phyloP scores from a whole-genome alignment of 2,888 invertebrate species.

The Drosophila emarginata region DNA sequence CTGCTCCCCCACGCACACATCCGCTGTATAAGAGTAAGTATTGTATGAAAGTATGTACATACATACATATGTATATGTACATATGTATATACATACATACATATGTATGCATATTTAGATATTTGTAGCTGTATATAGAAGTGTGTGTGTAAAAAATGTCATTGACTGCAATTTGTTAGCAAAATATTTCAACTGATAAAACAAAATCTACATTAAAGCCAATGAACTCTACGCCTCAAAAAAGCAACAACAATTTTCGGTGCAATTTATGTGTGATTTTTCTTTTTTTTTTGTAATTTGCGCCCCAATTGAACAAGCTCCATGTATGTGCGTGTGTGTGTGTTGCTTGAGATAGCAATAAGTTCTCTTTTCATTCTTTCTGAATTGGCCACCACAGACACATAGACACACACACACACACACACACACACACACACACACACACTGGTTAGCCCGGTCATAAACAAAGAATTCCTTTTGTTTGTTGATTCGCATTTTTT shows the following conservation, averaged over 20 bases:
- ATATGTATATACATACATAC: background rate
- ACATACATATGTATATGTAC: slow-evolving; percentile 22
- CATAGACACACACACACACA: too few species aligned
- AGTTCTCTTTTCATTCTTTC: background rate
- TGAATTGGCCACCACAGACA: background rate
- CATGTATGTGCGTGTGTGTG: background rate
- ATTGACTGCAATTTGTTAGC: slow-evolving; percentile 79
- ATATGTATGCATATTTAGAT: background rate
- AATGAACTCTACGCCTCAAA: slow-evolving; percentile 60
- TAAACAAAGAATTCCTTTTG: slow-evolving; percentile 75
- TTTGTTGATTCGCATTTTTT: slow-evolving; percentile 49
- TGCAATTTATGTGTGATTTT: slow-evolving; percentile 41
- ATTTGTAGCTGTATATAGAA: slow-evolving; percentile 29
- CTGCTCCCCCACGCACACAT: slow-evolving; percentile 43
- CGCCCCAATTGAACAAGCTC: slow-evolving; percentile 58
- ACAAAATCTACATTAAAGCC: slow-evolving; percentile 70
- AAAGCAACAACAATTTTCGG: slow-evolving; percentile 36
- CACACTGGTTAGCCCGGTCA: slow-evolving; percentile 65
- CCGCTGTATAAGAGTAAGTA: slow-evolving; percentile 21
- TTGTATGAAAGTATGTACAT: background rate
- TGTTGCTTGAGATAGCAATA: background rate
- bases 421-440: too few species aligned
- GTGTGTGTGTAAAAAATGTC: slow-evolving; percentile 57
- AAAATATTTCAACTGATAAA: slow-evolving; percentile 74
- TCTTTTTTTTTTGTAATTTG: slow-evolving; percentile 50